Percentiles rank a stretch among this genome's conserved stretches.
Evolutionary conservation across 2,888 invertebrate species (phyloP).

Genomic region (Tenodera sinensis): DNA sequence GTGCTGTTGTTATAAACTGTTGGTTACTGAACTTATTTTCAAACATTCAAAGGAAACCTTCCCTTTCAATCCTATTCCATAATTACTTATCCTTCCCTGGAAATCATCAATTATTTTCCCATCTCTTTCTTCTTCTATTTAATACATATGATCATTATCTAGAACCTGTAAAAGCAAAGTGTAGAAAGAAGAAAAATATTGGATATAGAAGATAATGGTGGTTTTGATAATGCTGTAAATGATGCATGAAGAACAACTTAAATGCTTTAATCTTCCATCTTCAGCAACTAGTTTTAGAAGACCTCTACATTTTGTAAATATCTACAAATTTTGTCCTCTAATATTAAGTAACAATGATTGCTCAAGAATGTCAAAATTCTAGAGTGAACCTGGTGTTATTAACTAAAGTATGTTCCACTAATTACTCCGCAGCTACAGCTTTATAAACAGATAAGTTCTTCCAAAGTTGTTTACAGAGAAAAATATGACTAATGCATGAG

Average conservation of each 20-base stretch:
- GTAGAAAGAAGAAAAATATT: too few species aligned
- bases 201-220: neutral
- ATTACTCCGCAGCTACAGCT: neutral
- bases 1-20: too few species aligned
- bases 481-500: neutral
- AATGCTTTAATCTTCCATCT: neutral
- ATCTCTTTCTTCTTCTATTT: too few species aligned
- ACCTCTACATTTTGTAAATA: neutral
- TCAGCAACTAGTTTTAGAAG: neutral
- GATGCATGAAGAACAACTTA: neutral
- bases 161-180: too few species aligned
- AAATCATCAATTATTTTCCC: too few species aligned
- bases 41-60: too few species aligned
- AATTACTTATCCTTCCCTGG: too few species aligned
- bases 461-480: neutral
- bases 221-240: neutral
- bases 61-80: too few species aligned
- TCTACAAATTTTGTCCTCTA: neutral
- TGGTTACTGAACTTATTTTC: too few species aligned
- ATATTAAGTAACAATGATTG: neutral
- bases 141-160: too few species aligned
- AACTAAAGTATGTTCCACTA: neutral
- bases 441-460: neutral
- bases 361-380: neutral
- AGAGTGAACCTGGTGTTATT: neutral